Base-by-base conservation (phyloP, 2,113 vertebrate genomes). In the Scortum barcoo region DNA sequence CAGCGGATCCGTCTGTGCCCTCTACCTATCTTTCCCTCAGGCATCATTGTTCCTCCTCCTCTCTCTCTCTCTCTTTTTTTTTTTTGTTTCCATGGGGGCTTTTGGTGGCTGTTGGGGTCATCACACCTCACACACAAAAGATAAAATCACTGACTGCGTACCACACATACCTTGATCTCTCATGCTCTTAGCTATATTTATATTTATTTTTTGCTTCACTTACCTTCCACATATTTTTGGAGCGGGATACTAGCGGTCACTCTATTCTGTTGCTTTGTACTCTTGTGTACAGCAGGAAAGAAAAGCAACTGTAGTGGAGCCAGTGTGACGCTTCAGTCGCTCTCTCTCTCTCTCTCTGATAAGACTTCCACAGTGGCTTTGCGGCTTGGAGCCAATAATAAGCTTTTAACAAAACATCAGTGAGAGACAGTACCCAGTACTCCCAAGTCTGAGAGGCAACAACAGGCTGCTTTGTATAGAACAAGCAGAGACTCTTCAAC, bases 1-100 rank as follows among this genome's bases (percentile, higher is more conserved):
- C 91, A 91, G 58, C 51, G 80, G 86, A 66, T 88, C 83, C 72
- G 70, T 83, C 78, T 1, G 0, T 74, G 80, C 67, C 78, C 82
- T 85, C 85, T 72, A 68, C 73, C 72, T 86, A 33, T 83, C 75
- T 79, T 68, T 68, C 76, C 70, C 78, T 68, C 54, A 28, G 19
- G 61, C 9, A 1, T 44, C 73, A 28, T 65, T 62, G 24, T 69
- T 67, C 60, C 26, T 51, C 69, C 26, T 83, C 56, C 51, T 68
- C 12, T 80, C 3, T 20, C 56, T 14, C 72, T 60, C 51, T 68
- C 12, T 80, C 3, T 20, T 60, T 14, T 74, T 60, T 14, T 74
- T 82, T 74, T 56, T 36, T 56, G 60, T 83, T 42, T 75, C 33
- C 3, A 0, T 24, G 5, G 17, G 17, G 51, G 30, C 36, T 72